These are phyloP conservation scores for Malurus alboscapulatus DNA, from an alignment of 2,113 vertebrate species.

Conservation along the genomic window DNA sequence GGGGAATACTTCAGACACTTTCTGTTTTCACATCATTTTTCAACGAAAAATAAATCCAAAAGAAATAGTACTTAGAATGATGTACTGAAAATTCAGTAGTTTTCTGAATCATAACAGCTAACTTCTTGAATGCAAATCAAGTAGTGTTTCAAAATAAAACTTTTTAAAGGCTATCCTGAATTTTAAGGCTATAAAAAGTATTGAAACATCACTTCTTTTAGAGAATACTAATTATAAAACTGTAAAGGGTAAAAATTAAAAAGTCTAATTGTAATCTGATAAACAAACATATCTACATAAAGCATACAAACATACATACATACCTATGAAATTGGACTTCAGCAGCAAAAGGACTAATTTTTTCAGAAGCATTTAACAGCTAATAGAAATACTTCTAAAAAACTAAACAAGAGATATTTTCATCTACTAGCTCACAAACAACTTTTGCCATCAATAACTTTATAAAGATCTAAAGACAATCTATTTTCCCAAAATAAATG, in stretches of 20 bases:
- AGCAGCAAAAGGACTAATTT: not conserved
- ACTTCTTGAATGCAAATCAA: not conserved
- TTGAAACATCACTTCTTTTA: not conserved
- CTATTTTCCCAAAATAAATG: not conserved
- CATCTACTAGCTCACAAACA: not conserved
- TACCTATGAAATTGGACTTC: not conserved
- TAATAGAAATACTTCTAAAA: not conserved
- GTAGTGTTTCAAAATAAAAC: not conserved
- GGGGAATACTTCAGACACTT: not conserved
- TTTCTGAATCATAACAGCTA: not conserved
- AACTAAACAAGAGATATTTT: not conserved
- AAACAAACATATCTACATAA: not conserved
- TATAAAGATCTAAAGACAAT: not conserved
- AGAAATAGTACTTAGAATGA: not conserved
- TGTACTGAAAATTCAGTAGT: not conserved
- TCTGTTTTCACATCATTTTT: not conserved
- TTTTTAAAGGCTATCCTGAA: not conserved
- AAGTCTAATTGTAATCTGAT: not conserved
- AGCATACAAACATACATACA: rapidly evolving
- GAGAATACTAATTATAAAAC: not conserved
- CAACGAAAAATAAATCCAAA: not conserved
- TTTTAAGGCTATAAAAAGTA: not conserved
- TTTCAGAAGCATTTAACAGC: not conserved
- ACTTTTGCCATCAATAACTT: not conserved
- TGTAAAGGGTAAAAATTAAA: not conserved